Evolutionary conservation across 1,140 invertebrate genomes (phyloP).

Genomic region (Papilio polyxenes): DNA sequence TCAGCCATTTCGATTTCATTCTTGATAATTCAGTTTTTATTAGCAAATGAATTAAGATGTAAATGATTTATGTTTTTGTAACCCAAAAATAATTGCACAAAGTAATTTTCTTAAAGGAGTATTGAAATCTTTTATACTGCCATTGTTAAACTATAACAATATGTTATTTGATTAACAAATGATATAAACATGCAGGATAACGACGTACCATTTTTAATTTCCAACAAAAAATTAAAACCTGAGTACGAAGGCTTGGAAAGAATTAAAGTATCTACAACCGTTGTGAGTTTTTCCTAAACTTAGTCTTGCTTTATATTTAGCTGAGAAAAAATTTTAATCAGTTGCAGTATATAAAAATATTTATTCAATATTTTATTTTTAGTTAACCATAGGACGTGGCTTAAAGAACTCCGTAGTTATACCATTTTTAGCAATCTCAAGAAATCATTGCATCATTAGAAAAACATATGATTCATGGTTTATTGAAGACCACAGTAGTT

Average conservation of each 20-base stretch:
- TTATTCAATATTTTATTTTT: conserved; percentile 43
- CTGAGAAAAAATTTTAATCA: not conserved
- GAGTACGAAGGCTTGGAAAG: conserved; percentile 57
- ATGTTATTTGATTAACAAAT: conserved; percentile 40
- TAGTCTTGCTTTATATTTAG: not conserved
- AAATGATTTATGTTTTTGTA: not conserved
- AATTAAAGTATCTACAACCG: conserved; percentile 55
- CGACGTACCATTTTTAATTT: conserved; percentile 50
- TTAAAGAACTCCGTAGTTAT: conserved; percentile 75
- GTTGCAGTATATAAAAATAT: not conserved
- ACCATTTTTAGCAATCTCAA: conserved; percentile 77
- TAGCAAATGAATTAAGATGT: not conserved
- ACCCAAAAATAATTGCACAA: not conserved
- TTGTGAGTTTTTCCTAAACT: conserved; percentile 52
- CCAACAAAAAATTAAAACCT: conserved; percentile 57
- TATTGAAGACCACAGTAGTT: conserved; percentile 78
- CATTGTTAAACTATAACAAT: not conserved
- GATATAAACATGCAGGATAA: conserved; percentile 50
- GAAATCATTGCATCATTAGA: conserved; percentile 79
- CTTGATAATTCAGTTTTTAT: not conserved
- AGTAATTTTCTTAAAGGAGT: not conserved
- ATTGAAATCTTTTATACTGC: not conserved
- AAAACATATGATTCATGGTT: conserved; percentile 61
- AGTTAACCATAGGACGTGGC: conserved; percentile 81
- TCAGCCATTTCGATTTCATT: not conserved